phyloP scores from a whole-genome alignment of 1,140 invertebrate species.

The Centruroides sculpturatus region DNA sequence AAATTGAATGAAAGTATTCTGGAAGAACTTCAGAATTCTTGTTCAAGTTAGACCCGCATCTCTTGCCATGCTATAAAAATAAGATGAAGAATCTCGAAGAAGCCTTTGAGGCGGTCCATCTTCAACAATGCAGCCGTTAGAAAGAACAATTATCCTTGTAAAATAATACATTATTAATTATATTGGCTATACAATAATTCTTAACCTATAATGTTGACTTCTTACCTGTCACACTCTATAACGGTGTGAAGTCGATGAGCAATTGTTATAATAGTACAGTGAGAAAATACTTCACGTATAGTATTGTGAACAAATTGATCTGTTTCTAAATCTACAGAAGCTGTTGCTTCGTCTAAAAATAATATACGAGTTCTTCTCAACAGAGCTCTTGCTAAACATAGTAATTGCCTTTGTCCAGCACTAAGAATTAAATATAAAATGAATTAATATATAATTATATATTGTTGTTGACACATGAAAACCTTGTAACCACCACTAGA shows the following conservation, averaged over 20 bases:
- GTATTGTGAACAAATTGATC: constrained; percentile 17
- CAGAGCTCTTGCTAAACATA: constrained; percentile 30
- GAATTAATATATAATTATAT: no score
- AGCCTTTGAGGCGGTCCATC: constrained; percentile 29
- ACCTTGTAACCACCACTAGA: no score
- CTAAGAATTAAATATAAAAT: constrained; percentile 3
- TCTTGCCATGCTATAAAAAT: constrained; percentile 30
- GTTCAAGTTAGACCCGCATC: constrained; percentile 22
- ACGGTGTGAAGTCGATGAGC: constrained; percentile 38
- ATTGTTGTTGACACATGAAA: no score
- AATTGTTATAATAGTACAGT: constrained; percentile 49
- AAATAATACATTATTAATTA: constrained; percentile 38
- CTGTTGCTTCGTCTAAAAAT: constrained; percentile 68
- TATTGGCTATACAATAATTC: no score
- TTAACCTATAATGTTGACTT: no score
- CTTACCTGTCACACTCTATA: constrained; percentile 26
- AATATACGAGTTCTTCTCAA: constrained; percentile 29
- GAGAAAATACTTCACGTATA: constrained; percentile 35
- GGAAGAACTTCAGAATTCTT: no score
- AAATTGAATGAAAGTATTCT: no score
- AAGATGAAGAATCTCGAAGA: constrained; percentile 22
- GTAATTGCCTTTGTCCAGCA: constrained; percentile 36
- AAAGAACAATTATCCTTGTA: constrained; percentile 25
- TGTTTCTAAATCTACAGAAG: constrained; percentile 56
- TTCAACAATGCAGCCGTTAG: constrained; percentile 32